These are phyloP conservation scores for Geophilus truncorum DNA, from an alignment of 2,888 invertebrate genomes.

Conservation along the genomic window DNA sequence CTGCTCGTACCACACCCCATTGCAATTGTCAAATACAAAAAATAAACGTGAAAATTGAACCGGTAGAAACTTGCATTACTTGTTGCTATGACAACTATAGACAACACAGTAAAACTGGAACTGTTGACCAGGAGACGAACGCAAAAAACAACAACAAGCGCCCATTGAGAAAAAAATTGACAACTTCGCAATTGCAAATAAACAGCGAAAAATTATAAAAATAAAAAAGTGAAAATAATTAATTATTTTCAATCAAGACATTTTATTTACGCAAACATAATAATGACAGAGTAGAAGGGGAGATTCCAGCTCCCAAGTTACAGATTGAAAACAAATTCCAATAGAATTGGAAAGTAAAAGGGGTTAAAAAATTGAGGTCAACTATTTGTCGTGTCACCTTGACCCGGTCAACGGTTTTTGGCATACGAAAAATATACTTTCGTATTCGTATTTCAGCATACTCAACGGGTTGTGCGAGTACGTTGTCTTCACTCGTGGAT, in stretches of 20 bases:
- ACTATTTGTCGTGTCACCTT: background rate
- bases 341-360: background rate
- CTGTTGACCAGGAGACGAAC: background rate
- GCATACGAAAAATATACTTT: conserved; percentile 88
- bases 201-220: no score
- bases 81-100: background rate
- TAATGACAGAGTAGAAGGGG: background rate
- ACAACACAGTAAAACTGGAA: background rate
- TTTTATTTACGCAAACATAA: background rate
- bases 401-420: conserved; percentile 59
- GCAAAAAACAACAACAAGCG: background rate
- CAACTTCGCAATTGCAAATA: no score
- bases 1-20: background rate
- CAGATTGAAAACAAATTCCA: background rate
- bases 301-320: background rate
- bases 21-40: background rate
- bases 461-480: conserved; percentile 89
- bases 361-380: background rate
- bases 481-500: conserved; percentile 71
- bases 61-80: background rate
- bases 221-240: no score
- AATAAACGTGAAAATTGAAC: background rate
- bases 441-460: conserved; percentile 88
- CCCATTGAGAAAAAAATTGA: background rate
- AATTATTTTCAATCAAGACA: no score